A percentile compares a stretch with the other conserved stretches of the same genome.
Conservation (phyloP, 1,140 invertebrate genomes). For the Rhopalosiphum padi region DNA sequence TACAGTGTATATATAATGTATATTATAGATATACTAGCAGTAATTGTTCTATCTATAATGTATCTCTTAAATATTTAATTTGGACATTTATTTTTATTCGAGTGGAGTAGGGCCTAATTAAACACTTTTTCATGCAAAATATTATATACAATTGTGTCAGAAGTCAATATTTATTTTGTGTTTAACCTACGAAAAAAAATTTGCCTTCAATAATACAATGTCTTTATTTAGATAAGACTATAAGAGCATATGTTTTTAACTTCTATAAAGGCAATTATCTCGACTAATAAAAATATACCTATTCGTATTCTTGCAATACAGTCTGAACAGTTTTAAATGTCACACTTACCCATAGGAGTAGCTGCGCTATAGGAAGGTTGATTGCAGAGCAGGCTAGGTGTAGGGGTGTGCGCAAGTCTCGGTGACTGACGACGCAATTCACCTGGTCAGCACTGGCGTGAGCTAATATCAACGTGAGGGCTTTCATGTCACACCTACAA, state of each 20-base stretch:
- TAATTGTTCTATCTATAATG: background rate
- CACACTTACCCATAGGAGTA: slow-evolving; percentile 86
- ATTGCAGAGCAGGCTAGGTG: slow-evolving; percentile 90
- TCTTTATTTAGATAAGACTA: background rate
- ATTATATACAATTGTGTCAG: background rate
- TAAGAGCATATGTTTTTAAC: background rate
- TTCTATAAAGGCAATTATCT: background rate
- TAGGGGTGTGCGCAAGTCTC: slow-evolving; percentile 81
- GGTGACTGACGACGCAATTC: slow-evolving; percentile 73
- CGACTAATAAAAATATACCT: background rate
- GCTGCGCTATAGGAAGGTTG: slow-evolving; percentile 87
- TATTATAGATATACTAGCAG: too few relatives aligned
- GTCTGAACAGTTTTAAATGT: slow-evolving; percentile 33
- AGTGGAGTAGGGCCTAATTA: background rate
- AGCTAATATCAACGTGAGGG: slow-evolving; percentile 70
- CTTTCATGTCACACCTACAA: slow-evolving; percentile 70
- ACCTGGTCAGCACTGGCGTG: slow-evolving; percentile 70
- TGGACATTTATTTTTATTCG: background rate
- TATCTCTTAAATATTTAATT: background rate
- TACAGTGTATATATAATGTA: too few relatives aligned
- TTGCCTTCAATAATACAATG: background rate
- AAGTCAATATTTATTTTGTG: background rate
- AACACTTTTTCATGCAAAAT: background rate
- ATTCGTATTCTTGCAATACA: background rate
- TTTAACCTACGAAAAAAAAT: background rate